Evolutionary conservation across 2,797 vertebrate species (phyloP).

Genomic region (Carcharodon carcharias): DNA sequence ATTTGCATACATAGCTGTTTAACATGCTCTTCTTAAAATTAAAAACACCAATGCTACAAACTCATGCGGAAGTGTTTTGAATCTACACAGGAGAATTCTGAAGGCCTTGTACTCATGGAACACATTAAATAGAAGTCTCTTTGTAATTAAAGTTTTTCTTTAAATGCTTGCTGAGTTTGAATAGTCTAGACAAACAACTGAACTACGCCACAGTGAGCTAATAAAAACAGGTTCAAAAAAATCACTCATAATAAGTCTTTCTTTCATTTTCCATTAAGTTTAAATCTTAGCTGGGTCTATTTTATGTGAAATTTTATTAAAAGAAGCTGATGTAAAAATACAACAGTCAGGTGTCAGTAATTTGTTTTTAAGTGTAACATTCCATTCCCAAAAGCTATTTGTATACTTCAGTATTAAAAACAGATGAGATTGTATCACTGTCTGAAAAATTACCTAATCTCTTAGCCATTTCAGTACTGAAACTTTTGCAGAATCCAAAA

Average conservation of each 20-base stretch:
- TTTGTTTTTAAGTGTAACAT: conserved; percentile 32
- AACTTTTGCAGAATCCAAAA: conserved; percentile 17
- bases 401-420: conserved; percentile 36
- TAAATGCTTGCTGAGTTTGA: conserved; percentile 89
- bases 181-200: conserved; percentile 36
- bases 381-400: conserved; percentile 33
- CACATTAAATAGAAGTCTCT: conserved; percentile 89
- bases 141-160: conserved; percentile 79
- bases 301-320: conserved; percentile 33
- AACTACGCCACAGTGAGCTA: conserved; percentile 35
- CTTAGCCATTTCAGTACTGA: conserved; percentile 19
- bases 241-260: conserved; percentile 28
- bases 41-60: conserved; percentile 70
- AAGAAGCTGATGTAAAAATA: conserved; percentile 30
- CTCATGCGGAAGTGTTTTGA: conserved; percentile 99
- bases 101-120: not conserved
- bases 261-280: conserved; percentile 26
- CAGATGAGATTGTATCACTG: conserved; percentile 34
- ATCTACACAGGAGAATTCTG: not conserved
- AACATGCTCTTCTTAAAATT: conserved; percentile 67
- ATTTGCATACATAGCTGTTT: conserved; percentile 68
- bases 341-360: conserved; percentile 27
- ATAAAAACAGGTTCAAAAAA: conserved; percentile 33
- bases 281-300: not conserved
- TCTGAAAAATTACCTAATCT: conserved; percentile 35